Evolutionary conservation across 1,140 invertebrate species (phyloP).

Genomic region (Aphidius gifuensis): DNA sequence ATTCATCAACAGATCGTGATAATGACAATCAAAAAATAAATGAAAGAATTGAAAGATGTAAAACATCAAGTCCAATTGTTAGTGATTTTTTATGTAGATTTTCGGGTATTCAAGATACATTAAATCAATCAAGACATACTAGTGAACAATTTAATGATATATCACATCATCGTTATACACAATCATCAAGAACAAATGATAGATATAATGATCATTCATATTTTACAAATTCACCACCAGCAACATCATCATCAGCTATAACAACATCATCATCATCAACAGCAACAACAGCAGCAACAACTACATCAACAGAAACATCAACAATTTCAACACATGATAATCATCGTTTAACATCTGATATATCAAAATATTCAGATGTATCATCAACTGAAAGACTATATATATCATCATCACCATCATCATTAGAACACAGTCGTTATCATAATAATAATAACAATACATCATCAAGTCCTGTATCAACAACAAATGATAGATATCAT

Average conservation of each 20-base stretch:
- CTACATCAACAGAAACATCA: no score
- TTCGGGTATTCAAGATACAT: constrained; percentile 36
- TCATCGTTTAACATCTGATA: constrained; percentile 8
- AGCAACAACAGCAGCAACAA: no score
- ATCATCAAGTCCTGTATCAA: constrained; percentile 8
- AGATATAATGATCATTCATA: constrained; percentile 44
- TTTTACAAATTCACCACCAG: constrained; percentile 32
- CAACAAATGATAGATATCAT: constrained; percentile 31
- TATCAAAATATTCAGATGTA: constrained; percentile 35
- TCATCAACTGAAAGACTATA: constrained; percentile 47
- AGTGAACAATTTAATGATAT: constrained; percentile 56
- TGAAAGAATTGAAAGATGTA: constrained; percentile 33
- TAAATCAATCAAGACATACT: constrained; percentile 35
- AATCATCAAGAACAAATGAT: constrained; percentile 51
- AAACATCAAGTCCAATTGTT: constrained; percentile 29
- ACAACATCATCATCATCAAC: neutral
- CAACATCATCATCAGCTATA: constrained; percentile 15
- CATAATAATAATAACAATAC: neutral
- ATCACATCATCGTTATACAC: constrained; percentile 52
- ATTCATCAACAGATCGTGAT: constrained; percentile 34
- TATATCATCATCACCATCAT: constrained; percentile 54
- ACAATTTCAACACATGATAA: constrained; percentile 10
- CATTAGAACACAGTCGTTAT: constrained; percentile 49
- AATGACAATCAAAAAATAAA: constrained; percentile 45
- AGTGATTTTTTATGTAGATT: constrained; percentile 39